Evolutionary conservation across 2,113 vertebrate species (phyloP).

Genomic region (Apteryx owenii): DNA sequence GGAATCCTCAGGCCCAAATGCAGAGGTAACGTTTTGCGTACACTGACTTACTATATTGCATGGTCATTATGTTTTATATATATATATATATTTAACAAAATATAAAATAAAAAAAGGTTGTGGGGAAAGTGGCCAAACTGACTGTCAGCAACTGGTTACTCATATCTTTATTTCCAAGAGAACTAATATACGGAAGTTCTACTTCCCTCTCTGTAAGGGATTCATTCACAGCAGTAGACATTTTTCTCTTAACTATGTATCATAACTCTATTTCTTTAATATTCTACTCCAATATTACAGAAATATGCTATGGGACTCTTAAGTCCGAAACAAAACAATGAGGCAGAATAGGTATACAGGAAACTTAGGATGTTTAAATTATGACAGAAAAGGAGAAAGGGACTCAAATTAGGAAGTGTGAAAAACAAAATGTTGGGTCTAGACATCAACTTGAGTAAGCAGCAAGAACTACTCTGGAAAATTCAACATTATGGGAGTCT

Average conservation of each 20-base stretch:
- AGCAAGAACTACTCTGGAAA: neutral
- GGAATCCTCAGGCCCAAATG: neutral
- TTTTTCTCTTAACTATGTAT: neutral
- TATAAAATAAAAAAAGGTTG: neutral
- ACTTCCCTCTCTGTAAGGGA: neutral
- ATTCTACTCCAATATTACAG: neutral
- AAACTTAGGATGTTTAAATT: neutral
- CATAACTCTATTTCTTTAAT: neutral
- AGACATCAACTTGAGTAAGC: neutral
- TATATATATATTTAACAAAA: neutral
- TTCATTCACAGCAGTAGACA: neutral
- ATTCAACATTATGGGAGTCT: neutral
- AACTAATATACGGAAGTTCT: conserved; percentile 23
- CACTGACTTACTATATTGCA: neutral
- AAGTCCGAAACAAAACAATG: neutral
- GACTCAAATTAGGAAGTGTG: neutral
- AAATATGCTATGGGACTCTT: neutral
- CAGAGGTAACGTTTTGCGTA: neutral
- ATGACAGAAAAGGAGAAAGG: neutral
- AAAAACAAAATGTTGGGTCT: neutral
- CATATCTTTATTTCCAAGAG: neutral
- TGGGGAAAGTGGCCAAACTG: neutral
- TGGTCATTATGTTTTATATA: too few species aligned
- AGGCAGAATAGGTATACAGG: neutral
- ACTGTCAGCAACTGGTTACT: neutral